A percentile compares a stretch with the other conserved stretches of the same genome.
Conservation (phyloP, 2,888 invertebrate species). For the Lithophane socia region DNA sequence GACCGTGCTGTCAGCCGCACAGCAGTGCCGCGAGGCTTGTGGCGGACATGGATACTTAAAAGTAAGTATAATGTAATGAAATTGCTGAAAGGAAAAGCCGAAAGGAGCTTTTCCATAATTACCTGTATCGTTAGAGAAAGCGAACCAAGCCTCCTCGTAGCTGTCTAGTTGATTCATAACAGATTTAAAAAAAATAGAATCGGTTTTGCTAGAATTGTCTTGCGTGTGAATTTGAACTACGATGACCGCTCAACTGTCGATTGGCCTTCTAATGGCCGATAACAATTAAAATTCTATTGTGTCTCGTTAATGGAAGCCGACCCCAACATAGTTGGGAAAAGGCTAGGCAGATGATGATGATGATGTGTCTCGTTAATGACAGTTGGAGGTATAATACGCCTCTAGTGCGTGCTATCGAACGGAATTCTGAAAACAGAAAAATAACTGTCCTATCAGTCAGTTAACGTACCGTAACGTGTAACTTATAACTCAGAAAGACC, state of each 20-base stretch:
- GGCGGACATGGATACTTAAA: slow-evolving; percentile 94
- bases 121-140: not conserved
- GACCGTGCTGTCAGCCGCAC: slow-evolving; percentile 94
- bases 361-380: too few relatives aligned
- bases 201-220: not conserved
- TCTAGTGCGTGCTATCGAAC: not conserved
- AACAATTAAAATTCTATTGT: too few relatives aligned
- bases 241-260: too few relatives aligned
- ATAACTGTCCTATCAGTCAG: not conserved
- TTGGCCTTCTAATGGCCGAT: too few relatives aligned
- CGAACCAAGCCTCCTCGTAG: not conserved
- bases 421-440: not conserved
- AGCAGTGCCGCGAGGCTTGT: slow-evolving; percentile 96
- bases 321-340: too few relatives aligned
- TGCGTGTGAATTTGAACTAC: not conserved
- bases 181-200: not conserved
- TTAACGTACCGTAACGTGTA: not conserved
- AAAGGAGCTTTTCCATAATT: not conserved
- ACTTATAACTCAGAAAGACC: not conserved
- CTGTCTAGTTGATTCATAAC: not conserved
- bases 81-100: not conserved
- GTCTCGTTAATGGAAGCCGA: too few relatives aligned
- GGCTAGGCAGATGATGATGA: too few relatives aligned
- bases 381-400: not conserved
- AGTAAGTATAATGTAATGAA: slow-evolving; percentile 52